These are phyloP conservation scores for Andricus curvator DNA, from an alignment of 2,888 invertebrate species.

Conservation along the genomic window DNA sequence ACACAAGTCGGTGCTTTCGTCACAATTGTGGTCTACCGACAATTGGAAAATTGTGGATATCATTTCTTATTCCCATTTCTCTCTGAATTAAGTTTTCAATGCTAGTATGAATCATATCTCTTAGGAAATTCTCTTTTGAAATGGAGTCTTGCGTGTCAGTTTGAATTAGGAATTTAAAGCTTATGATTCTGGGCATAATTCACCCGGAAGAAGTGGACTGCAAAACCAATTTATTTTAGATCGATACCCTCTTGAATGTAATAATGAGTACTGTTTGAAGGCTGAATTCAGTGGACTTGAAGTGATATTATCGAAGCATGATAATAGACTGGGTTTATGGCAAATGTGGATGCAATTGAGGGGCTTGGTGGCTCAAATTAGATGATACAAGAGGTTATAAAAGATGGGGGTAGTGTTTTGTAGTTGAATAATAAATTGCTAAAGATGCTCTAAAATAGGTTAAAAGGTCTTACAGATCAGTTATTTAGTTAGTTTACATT, in stretches of 20 bases:
- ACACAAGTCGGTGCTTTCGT: constrained; percentile 49
- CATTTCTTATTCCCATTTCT: constrained; percentile 6
- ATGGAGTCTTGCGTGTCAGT: constrained; percentile 25
- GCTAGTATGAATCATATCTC: background rate
- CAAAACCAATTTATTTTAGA: constrained; percentile 31
- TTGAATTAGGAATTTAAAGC: constrained; percentile 7
- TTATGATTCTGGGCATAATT: constrained; percentile 12
- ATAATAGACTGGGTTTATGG: constrained; percentile 31
- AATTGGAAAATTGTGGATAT: constrained; percentile 33
- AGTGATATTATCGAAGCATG: constrained; percentile 34
- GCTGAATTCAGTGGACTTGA: constrained; percentile 21
- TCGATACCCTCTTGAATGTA: constrained; percentile 20
- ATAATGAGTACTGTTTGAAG: constrained; percentile 34
- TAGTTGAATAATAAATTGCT: background rate
- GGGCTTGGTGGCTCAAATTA: background rate
- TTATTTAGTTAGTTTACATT: background rate
- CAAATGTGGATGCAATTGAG: constrained; percentile 7
- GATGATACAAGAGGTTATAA: background rate
- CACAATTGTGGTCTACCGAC: constrained; percentile 38
- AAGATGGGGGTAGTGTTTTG: background rate
- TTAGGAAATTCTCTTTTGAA: background rate
- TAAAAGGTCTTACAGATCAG: background rate
- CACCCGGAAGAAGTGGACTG: constrained; percentile 24
- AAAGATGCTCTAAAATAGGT: background rate
- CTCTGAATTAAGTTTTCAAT: constrained; percentile 12